phyloP scores from a whole-genome alignment of 2,113 vertebrate genomes.

The Gymnocephalus cernua region DNA sequence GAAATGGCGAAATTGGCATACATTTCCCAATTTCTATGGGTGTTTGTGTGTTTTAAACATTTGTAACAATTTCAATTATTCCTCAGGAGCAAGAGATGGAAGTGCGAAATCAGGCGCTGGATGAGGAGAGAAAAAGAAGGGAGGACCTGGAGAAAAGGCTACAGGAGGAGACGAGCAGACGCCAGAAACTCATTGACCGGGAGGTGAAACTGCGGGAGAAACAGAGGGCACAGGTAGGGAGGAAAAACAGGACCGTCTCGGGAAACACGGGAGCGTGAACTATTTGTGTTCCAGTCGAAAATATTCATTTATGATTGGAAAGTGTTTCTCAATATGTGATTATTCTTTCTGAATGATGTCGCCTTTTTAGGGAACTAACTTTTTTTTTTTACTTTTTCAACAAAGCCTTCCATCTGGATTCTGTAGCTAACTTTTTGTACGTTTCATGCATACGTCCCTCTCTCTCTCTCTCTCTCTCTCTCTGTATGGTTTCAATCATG shows the following conservation, averaged over 20 bases:
- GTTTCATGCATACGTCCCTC: background rate
- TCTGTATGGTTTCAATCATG: conserved; percentile 34
- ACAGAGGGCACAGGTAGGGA: conserved; percentile 91
- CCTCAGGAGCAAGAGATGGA: conserved; percentile 93
- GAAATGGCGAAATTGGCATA: too few species aligned
- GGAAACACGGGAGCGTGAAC: background rate
- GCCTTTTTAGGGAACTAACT: too few species aligned
- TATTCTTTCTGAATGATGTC: background rate
- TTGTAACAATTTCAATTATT: background rate
- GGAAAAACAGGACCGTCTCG: background rate
- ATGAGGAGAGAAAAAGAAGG: conserved; percentile 92
- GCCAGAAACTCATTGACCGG: conserved; percentile 95
- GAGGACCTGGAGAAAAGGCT: conserved; percentile 93
- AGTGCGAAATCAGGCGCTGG: conserved; percentile 90
- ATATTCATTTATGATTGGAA: background rate
- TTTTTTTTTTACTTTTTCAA: background rate
- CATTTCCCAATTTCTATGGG: background rate
- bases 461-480: background rate
- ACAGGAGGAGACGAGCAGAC: conserved; percentile 93
- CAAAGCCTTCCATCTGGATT: background rate
- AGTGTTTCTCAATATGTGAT: background rate
- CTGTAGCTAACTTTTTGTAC: background rate
- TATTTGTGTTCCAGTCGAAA: background rate
- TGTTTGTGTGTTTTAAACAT: background rate
- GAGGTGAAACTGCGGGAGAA: conserved; percentile 96